A percentile compares a stretch with the other conserved stretches of the same genome.
Conservation (phyloP, 2,888 invertebrate genomes). For the Pristionchus fissidentatus region DNA sequence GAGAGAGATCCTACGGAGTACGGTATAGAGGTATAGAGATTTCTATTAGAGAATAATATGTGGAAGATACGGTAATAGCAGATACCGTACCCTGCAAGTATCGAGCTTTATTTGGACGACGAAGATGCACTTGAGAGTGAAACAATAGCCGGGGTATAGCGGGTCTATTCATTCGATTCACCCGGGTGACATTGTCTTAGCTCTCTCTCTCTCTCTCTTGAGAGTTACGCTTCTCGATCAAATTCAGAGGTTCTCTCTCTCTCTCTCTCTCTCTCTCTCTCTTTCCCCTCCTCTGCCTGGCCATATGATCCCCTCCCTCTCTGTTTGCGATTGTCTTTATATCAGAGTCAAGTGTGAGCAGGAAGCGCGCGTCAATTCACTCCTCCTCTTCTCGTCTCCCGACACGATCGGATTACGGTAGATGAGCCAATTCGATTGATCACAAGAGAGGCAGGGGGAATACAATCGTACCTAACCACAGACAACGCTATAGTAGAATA, state of each 20-base stretch:
- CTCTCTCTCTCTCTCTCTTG: constrained; percentile 10
- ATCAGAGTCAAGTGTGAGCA: constrained; percentile 42
- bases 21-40: no score
- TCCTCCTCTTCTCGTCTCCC: neutral
- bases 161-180: constrained; percentile 46
- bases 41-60: no score
- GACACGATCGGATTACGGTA: neutral
- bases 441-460: neutral
- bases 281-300: neutral
- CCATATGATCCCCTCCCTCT: constrained; percentile 36
- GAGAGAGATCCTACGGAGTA: no score
- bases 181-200: neutral
- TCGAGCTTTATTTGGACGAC: constrained; percentile 11
- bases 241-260: constrained; percentile 26
- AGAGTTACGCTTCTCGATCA: constrained; percentile 44
- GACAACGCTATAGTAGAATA: neutral
- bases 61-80: neutral
- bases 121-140: constrained; percentile 18
- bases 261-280: constrained; percentile 14
- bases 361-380: constrained; percentile 26
- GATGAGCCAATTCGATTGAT: constrained; percentile 21
- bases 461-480: neutral
- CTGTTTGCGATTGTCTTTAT: constrained; percentile 48
- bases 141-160: neutral
- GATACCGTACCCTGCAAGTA: no score